Base-by-base conservation (phyloP, 2,888 invertebrate genomes). In the Drosophila leonis region DNA sequence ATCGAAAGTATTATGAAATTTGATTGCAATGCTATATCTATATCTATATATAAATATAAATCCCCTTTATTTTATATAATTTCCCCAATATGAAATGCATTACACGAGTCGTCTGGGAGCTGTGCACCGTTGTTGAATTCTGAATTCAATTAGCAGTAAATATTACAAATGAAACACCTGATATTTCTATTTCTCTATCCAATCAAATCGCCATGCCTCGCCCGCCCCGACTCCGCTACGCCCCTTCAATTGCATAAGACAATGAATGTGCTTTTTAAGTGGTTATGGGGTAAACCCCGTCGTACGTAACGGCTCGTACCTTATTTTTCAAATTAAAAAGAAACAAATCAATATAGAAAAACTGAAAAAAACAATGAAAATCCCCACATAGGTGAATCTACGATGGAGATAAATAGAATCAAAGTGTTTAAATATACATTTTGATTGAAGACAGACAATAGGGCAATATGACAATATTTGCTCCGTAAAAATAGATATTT, bases 101-200 rank as follows among this genome's bases (percentile, higher is more conserved):
- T n/a, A 2, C 4, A 35, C 24, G 13, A 27, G 4, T n/a, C 31
- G 42, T 29, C n/a, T 31, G 13, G 46, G 27, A 29, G 18, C 13
- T 7, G 10, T 13, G 12, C 4, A 15, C 29, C 10, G 10, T 24
- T 13, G 35, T 39, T 49, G 2, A 41, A 37, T 67, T 49, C 35
- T 6, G 20, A 42, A 55, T 42, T 55, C 29, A 48, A 65, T 67
- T 67, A 49, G 41, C 55, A 31, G 54, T 65, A 55, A 66, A 65
- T 64, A 54, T 52, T 27, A 31, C 13, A 39, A 33, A 31, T 37
- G 24, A 48, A 48, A 37, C 65, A 65, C 48, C 65, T 65, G 66
- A 41, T 48, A 51, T 57, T 31, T n/a, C 29, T 29, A 55, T 35
- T 48, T 20, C 54, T 35, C 48, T 29, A 20, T 2, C 37, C 18